These are phyloP conservation scores for Protobothrops flavoviridis DNA, from an alignment of 2,113 vertebrate species.

Conservation along the genomic window DNA sequence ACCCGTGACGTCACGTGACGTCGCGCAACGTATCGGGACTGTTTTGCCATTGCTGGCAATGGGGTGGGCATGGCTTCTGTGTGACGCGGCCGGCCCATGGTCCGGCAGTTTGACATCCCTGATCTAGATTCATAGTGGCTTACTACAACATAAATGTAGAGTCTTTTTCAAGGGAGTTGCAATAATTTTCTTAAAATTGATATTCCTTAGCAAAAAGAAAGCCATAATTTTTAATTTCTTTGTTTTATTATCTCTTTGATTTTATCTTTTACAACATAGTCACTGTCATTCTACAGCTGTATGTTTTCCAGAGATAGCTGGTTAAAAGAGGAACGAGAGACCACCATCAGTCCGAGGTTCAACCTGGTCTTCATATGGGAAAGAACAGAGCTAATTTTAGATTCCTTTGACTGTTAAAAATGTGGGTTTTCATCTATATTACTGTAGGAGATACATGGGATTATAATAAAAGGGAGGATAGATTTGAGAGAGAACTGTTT, in stretches of 20 bases:
- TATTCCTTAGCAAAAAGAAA: constrained; percentile 64
- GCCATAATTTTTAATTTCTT: constrained; percentile 60
- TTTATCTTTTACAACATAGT: constrained; percentile 48
- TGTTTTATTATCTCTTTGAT: constrained; percentile 11
- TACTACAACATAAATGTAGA: constrained; percentile 57
- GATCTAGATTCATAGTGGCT: not conserved
- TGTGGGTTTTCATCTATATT: not conserved
- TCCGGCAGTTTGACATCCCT: too few species aligned
- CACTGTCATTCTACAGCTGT: constrained; percentile 1
- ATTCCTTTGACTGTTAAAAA: not conserved
- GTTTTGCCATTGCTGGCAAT: too few species aligned
- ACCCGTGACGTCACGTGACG: too few species aligned
- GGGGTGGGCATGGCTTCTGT: too few species aligned
- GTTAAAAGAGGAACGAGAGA: not conserved
- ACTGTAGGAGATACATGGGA: not conserved
- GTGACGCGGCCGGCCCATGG: too few species aligned
- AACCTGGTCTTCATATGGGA: not conserved
- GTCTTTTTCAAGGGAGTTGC: constrained; percentile 53
- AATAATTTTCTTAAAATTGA: constrained; percentile 55
- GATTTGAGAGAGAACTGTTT: not conserved
- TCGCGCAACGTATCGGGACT: too few species aligned
- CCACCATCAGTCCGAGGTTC: too few species aligned
- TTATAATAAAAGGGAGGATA: not conserved
- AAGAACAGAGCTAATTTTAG: not conserved
- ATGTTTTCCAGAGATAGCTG: constrained; percentile 5